Evolutionary conservation across 2,113 vertebrate genomes (phyloP), one percentile per base, ranked within the genome.

Genomic region (Forbesichthys papilliferus): DNA sequence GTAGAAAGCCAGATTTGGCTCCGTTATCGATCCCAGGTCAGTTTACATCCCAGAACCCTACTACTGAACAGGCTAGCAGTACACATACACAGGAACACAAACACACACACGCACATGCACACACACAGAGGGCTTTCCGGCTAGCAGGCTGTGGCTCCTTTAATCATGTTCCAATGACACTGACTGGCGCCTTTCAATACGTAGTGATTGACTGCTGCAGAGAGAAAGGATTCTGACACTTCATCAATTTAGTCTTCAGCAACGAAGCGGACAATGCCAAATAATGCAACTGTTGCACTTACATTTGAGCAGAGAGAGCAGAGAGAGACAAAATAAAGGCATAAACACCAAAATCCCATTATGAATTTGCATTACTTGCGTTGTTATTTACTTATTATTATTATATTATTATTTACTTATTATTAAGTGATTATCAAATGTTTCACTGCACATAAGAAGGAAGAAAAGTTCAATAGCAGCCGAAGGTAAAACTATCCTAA

Each of bases 11-110:
- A 84, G 78, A 86, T 89, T 90, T 91, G 84, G 89, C 87, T 81
- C 71, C 59, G 48, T 54, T 58, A 90, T 92, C 82, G 90, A 92
- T 16, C 87, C 62, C 60, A 87, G 89, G 87, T 88, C 88, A 84
- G 80, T 84, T 79, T 84, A 82, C 76, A 87, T 87, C 85, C 84
- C 62, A 75, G 77, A 80, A 84, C 80, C 79, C 70, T 53, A 11
- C 84, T 80, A 91, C 85, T 81, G 80, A 81, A 75, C 69, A 76
- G 81, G 82, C 70, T 55, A 67, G 60, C 77, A 61, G 66, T 42
- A 70, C 57, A 61, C 68, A 68, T 36, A 48, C 69, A 49, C 42
- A 49, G 48, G 64, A 9, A 52, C 60, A 54, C 51, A 68, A 46
- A 55, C 61, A 53, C 57, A 36, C 61, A 59, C 54, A 63, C 53